These are phyloP conservation scores for Holothuria scabra DNA, from an alignment of 53 echinoderm and acorn worm species.

Conservation along the genomic window DNA sequence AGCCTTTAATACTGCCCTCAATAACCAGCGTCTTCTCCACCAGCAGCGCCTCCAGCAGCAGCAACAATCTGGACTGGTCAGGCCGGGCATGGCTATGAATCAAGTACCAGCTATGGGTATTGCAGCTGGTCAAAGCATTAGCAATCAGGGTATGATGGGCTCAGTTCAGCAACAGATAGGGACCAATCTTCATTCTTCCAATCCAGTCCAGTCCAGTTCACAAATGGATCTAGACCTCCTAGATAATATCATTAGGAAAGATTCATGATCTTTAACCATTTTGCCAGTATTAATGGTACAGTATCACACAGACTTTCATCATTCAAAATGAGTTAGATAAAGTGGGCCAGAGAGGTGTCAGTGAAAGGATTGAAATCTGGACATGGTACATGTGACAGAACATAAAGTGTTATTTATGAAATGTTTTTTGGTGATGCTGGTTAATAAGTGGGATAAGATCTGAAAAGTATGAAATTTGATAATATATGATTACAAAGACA, in stretches of 20 bases:
- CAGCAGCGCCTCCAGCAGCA: conserved; percentile 11
- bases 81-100: conserved; percentile 13
- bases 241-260: conserved; percentile 38
- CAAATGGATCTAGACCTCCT: conserved; percentile 21
- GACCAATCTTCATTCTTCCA: not conserved
- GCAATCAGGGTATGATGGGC: conserved; percentile 27
- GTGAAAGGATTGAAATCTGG: no score
- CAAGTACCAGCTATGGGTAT: not conserved
- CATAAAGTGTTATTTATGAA: no score
- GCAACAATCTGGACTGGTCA: not conserved
- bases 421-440: no score
- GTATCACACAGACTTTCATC: no score
- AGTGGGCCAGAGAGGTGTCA: no score
- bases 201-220: conserved; percentile 27
- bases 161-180: not conserved
- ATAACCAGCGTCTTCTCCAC: conserved; percentile 15
- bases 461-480: no score
- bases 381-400: no score
- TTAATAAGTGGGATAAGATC: no score
- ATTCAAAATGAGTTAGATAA: no score
- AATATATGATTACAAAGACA: no score
- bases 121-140: not conserved
- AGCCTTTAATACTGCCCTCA: not conserved
- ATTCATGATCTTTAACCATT: not conserved
- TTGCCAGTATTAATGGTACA: no score